A percentile compares a stretch with the other conserved stretches of the same genome.
phyloP scores from a whole-genome alignment of 2,797 vertebrate species.

The Pangasius sanitwongsei region DNA sequence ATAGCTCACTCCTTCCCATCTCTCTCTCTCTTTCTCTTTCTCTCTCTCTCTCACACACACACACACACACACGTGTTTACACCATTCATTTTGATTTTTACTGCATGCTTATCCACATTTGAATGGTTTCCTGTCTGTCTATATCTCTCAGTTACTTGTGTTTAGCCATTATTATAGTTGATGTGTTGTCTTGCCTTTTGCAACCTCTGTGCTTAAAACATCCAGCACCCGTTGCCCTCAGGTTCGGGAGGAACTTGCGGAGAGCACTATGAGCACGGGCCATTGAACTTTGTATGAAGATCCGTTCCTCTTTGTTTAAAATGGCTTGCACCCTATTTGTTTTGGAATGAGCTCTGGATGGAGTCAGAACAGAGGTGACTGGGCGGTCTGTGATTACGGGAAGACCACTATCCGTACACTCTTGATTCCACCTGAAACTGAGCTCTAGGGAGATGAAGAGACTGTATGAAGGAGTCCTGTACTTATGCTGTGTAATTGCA shows the following conservation, averaged over 20 bases:
- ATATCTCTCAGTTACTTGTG: neutral
- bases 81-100: neutral
- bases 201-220: slow-evolving; percentile 25
- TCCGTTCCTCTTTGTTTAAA: slow-evolving; percentile 69
- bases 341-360: slow-evolving; percentile 68
- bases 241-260: slow-evolving; percentile 34
- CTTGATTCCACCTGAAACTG: slow-evolving; percentile 9
- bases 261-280: slow-evolving; percentile 35
- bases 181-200: neutral
- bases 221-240: slow-evolving; percentile 19
- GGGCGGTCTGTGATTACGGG: slow-evolving; percentile 65
- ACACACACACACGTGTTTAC: neutral
- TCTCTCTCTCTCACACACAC: neutral
- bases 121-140: neutral
- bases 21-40: neutral
- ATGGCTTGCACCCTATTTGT: slow-evolving; percentile 73
- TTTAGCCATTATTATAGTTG: neutral
- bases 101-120: neutral
- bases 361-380: slow-evolving; percentile 70
- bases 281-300: slow-evolving; percentile 54
- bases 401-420: slow-evolving; percentile 29
- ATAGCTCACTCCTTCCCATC: neutral
- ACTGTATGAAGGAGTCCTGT: neutral
- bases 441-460: neutral
- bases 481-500: slow-evolving; percentile 2